phyloP scores from a whole-genome alignment of 2,888 invertebrate species.

The Ochlodes sylvanus region DNA sequence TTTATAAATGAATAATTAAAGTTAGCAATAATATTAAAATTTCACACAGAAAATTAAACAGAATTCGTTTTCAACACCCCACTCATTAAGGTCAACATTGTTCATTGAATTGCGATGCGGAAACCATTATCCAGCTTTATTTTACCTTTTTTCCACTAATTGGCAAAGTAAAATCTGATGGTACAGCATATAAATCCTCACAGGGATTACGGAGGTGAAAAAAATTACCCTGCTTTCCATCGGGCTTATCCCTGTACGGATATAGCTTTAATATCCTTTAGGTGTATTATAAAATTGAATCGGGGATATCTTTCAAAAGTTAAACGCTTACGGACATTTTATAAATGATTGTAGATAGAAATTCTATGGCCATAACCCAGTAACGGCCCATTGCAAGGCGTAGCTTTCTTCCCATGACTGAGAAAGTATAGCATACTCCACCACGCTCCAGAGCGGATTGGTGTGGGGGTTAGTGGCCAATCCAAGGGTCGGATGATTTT shows the following conservation, averaged over 20 bases:
- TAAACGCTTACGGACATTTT: background rate
- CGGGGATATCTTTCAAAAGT: background rate
- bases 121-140: conserved; percentile 30
- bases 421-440: too few species aligned
- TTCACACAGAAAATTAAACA: conserved; percentile 5
- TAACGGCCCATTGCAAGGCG: too few species aligned
- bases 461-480: too few species aligned
- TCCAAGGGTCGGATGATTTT: too few species aligned
- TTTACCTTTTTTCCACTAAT: conserved; percentile 35
- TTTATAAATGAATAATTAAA: background rate
- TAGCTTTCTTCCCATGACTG: too few species aligned
- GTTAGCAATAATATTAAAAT: background rate
- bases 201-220: conserved; percentile 37
- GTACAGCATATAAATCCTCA: conserved; percentile 34
- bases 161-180: conserved; percentile 38
- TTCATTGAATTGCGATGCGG: conserved; percentile 25
- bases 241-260: conserved; percentile 30
- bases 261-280: conserved; percentile 26
- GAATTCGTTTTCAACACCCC: conserved; percentile 11
- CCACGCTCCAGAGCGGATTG: too few species aligned
- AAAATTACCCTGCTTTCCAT: conserved; percentile 29
- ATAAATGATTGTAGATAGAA: background rate
- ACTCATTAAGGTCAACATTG: conserved; percentile 30
- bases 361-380: background rate
- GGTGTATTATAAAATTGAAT: conserved; percentile 2